A percentile compares a stretch with the other conserved stretches of the same genome.
phyloP scores from a whole-genome alignment of 2,888 invertebrate species.

The Coleophora flavipennella region DNA sequence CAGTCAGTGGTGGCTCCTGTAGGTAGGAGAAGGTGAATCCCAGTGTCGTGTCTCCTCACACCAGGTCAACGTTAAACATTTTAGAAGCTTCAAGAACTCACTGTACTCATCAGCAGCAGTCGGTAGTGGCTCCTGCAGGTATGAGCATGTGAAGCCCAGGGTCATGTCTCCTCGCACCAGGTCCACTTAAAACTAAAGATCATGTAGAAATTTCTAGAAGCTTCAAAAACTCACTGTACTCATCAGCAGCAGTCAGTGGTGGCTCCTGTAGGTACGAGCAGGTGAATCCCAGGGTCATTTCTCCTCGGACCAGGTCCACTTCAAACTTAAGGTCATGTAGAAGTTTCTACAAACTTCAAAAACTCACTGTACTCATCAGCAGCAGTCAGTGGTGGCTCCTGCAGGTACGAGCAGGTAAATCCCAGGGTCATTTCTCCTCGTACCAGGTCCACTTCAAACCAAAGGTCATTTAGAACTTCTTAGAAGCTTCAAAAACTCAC shows the following conservation, averaged over 20 bases:
- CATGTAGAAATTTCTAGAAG: too few relatives aligned
- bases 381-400: conserved; percentile 71
- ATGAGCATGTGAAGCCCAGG: conserved; percentile 89
- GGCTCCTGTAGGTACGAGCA: conserved; percentile 85
- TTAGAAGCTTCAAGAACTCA: conserved; percentile 22
- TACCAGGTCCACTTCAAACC: too few relatives aligned
- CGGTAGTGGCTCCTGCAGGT: conserved; percentile 75
- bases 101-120: conserved; percentile 82
- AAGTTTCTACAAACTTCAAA: too few relatives aligned
- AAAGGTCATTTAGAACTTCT: too few relatives aligned
- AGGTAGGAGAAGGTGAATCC: conserved; percentile 90
- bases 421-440: too few relatives aligned
- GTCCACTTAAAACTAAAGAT: conserved; percentile 93
- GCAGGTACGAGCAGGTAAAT: conserved; percentile 88
- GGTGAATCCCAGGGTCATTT: conserved; percentile 84
- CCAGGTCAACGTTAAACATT: conserved; percentile 87
- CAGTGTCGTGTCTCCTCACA: conserved; percentile 82
- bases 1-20: conserved; percentile 72
- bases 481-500: too few relatives aligned
- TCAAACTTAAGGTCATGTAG: too few relatives aligned
- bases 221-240: conserved; percentile 70
- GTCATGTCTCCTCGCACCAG: conserved; percentile 83
- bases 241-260: conserved; percentile 76
- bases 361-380: conserved; percentile 81
- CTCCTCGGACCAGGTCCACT: conserved; percentile 86